Evolutionary conservation across 2,113 vertebrate species (phyloP).

Genomic region (Carlito syrichta): DNA sequence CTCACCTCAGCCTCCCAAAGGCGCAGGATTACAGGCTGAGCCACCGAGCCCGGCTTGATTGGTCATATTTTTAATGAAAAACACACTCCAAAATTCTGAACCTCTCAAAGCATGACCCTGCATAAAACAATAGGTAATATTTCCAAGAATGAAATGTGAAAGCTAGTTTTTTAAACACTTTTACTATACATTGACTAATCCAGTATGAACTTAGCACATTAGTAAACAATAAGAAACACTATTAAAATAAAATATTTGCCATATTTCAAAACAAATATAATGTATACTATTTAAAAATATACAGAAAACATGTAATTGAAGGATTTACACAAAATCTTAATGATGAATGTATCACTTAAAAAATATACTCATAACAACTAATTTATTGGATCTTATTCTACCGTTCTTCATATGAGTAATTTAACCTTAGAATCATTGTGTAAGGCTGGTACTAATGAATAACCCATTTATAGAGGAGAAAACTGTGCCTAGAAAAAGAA

Average conservation of each 20-base stretch:
- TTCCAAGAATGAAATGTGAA: not conserved
- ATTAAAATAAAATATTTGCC: not conserved
- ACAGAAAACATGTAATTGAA: not conserved
- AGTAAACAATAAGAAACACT: not conserved
- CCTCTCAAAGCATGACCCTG: not conserved
- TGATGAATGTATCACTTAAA: not conserved
- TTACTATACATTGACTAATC: not conserved
- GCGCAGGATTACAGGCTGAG: too few relatives aligned
- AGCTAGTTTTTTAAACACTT: not conserved
- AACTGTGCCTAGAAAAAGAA: not conserved
- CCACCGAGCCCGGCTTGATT: too few relatives aligned
- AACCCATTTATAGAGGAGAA: not conserved
- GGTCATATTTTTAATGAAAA: not conserved
- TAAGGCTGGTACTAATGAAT: not conserved
- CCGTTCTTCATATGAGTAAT: not conserved
- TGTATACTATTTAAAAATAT: not conserved
- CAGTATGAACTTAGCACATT: not conserved
- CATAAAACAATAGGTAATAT: not conserved
- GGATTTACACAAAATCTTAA: not conserved
- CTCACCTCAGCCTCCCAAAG: too few relatives aligned
- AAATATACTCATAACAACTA: not conserved
- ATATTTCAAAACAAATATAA: not conserved
- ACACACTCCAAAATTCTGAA: not conserved
- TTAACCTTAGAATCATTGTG: not conserved
- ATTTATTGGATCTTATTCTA: not conserved